Evolutionary conservation across 2,797 vertebrate species (phyloP), one percentile per base, ranked within the genome.

Genomic region (Oophaga sylvatica): DNA sequence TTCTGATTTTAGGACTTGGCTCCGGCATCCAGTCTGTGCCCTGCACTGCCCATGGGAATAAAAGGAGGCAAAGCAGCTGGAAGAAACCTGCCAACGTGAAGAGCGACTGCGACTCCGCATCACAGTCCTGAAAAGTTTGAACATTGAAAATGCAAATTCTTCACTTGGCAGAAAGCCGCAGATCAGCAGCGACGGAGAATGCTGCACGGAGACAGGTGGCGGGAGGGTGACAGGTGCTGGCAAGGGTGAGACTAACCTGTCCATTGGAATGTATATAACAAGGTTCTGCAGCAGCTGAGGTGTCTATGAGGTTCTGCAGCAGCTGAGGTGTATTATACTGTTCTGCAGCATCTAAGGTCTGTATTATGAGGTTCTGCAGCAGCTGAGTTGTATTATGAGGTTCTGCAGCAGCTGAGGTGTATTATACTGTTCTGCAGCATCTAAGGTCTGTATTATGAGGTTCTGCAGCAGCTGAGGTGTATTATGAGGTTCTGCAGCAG

Each of bases 141-240:
- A 89, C 83, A 62, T 89, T 89, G 60, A 85, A 85, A 89, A 89
- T 89, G 83, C 87, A 81, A 89, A 89, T 89, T 86, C 60, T 70
- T 68, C 6, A 31, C 79, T 88, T 89, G 87, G 87, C 87, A 53
- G 29, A 59, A 68, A 76, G 78, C 83, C 83, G 53, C 45, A 70
- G 80, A 82, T 45, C 60, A 63, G 63, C 62, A 71, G 5, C 19
- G 41, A 45, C 7, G 29, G 45, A 70, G 48, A 26, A 15, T 67
- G 80, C 71, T 78, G 71, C 35, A 57, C n/a, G 65, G 78, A 35
- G 78, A 56, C 11, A n/a, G n/a, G n/a, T n/a, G n/a, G n/a, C n/a
- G n/a, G n/a, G n/a, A n/a, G 65, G 81, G 81, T 35, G 86, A 75
- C 68, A 12, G 77, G 76, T 26, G 8, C 62, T 56, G 86, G 86